Evolutionary conservation across 2,888 invertebrate genomes (phyloP).

Genomic region (Tolmerus cingulatus): DNA sequence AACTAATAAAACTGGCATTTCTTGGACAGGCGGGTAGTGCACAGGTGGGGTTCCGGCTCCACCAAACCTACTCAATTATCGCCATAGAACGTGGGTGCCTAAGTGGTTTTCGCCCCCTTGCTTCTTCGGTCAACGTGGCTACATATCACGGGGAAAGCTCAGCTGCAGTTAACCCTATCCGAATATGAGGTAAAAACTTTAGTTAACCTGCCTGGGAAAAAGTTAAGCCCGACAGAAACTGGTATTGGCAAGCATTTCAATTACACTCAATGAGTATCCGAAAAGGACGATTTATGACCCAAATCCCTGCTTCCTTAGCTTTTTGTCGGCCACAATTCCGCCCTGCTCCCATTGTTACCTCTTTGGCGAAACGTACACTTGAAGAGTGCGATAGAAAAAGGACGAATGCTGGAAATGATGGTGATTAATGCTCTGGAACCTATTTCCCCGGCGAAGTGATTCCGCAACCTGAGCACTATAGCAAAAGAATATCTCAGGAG

Average conservation of each 20-base stretch:
- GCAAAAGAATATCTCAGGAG: neutral
- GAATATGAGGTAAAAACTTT: slow-evolving; percentile 10
- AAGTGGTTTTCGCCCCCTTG: neutral
- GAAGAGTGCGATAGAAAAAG: slow-evolving; percentile 44
- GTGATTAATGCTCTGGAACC: slow-evolving; percentile 48
- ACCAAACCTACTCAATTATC: neutral
- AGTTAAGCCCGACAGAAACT: slow-evolving; percentile 45
- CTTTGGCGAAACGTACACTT: slow-evolving; percentile 13
- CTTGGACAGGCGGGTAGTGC: neutral
- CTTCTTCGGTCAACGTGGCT: neutral
- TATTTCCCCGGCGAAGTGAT: slow-evolving; percentile 36
- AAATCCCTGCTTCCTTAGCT: slow-evolving; percentile 42
- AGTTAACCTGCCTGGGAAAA: slow-evolving; percentile 33
- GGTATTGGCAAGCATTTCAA: slow-evolving; percentile 49
- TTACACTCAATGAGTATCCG: slow-evolving; percentile 49
- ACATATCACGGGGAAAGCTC: neutral
- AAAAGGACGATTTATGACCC: slow-evolving; percentile 48
- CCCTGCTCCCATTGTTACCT: slow-evolving; percentile 21
- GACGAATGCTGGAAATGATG: slow-evolving; percentile 42
- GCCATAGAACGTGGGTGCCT: neutral
- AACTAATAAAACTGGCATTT: slow-evolving; percentile 17
- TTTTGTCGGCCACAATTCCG: slow-evolving; percentile 26
- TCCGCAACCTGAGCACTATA: neutral
- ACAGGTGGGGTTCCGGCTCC: neutral
- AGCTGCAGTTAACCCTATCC: neutral